Evolutionary conservation across 1,140 invertebrate genomes (phyloP), one percentile per base, ranked within the genome.

Genomic region (Mizuhopecten yessoensis): DNA sequence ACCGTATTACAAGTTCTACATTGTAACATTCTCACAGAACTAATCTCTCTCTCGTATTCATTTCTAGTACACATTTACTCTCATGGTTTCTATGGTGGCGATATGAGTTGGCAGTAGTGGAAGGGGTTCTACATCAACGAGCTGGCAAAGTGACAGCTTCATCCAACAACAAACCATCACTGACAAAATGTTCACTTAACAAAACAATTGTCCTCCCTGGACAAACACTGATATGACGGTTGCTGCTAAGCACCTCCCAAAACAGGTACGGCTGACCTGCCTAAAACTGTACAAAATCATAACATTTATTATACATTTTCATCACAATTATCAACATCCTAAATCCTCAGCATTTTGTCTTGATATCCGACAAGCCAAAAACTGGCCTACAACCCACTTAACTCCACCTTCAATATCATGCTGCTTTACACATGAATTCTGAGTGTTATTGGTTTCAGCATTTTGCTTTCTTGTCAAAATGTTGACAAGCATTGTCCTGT

Each of bases 31-130:
- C 11, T 29, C 17, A 29, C 57, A 75, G 36, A 13, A 7, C 36
- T 75, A 23, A n/a, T 75, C 2, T n/a, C n/a, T 75, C 57, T 29
- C 57, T 29, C 57, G n/a, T 11, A 29, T 11, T 75, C 57, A 29
- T 5, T 13, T 39, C 36, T 11, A n/a, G 3, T 75, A n/a, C 0
- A 75, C 57, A 75, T 17, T 17, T 7, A 75, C 57, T 29, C 20
- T n/a, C 57, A 75, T 75, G 57, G 57, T 75, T 75, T 29, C 57
- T 29, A 75, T 75, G 57, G 15, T 75, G n/a, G 57, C 11, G 57
- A 75, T 49, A 49, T 75, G 57, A 75, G 57, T 75, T 75, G 57
- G 57, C n/a, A 75, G 57, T 75, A 29, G 57, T 75, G 57, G 57
- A 75, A 5, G 57, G 57, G 57, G 57, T 75, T n/a, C n/a, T 75